These are phyloP conservation scores for Oncopeltus fasciatus DNA, from an alignment of 1,140 invertebrate genomes.

Conservation along the genomic window DNA sequence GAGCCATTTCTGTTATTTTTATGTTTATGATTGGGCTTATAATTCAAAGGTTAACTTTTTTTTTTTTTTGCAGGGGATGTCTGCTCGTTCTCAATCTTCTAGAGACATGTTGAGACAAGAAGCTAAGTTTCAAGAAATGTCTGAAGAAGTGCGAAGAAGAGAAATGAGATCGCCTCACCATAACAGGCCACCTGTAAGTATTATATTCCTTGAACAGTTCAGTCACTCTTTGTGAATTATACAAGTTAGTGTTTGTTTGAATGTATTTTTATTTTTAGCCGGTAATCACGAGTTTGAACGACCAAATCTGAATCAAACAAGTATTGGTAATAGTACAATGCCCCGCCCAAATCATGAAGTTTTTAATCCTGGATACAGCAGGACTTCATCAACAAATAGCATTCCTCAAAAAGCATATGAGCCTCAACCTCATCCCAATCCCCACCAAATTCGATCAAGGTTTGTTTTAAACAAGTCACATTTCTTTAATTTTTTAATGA, in stretches of 20 bases:
- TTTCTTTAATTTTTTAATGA: too few species aligned
- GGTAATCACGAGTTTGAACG: slow-evolving; percentile 32
- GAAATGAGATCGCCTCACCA: slow-evolving; percentile 37
- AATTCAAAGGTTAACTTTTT: too few species aligned
- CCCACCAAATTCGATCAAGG: slow-evolving; percentile 37
- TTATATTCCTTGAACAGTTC: too few species aligned
- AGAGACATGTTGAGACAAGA: slow-evolving; percentile 49
- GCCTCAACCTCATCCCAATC: slow-evolving; percentile 18
- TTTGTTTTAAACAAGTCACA: slow-evolving; percentile 23
- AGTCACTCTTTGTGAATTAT: too few species aligned
- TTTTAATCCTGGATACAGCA: slow-evolving; percentile 53
- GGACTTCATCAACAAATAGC: slow-evolving; percentile 50
- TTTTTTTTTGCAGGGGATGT: slow-evolving; percentile 26
- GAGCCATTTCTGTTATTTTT: too few species aligned
- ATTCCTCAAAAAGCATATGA: slow-evolving; percentile 33
- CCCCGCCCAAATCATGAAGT: slow-evolving; percentile 40
- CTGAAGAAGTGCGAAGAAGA: slow-evolving; percentile 59
- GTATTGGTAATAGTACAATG: slow-evolving; percentile 16
- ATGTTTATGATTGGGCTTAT: too few species aligned
- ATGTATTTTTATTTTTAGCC: slow-evolving; percentile 3
- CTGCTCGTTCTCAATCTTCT: slow-evolving; percentile 35
- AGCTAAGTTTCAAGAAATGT: slow-evolving; percentile 68
- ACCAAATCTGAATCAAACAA: slow-evolving; percentile 19
- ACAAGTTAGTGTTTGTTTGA: background rate
- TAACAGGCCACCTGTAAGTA: slow-evolving; percentile 26